Conservation (phyloP, 2,113 vertebrate genomes). For the Tautogolabrus adspersus region DNA sequence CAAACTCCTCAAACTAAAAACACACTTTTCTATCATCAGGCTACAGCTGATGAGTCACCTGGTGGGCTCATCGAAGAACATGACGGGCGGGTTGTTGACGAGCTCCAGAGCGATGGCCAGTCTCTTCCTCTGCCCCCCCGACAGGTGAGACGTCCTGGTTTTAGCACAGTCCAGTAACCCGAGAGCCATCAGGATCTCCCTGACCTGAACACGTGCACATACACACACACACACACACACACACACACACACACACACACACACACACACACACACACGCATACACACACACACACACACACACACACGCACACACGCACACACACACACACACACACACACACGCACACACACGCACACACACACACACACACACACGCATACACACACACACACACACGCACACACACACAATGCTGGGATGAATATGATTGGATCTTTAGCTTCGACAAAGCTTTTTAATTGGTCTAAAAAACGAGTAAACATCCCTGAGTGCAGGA, state of each 20-base stretch:
- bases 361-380: too few relatives aligned
- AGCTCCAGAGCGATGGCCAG: conserved; percentile 96
- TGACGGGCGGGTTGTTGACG: conserved; percentile 96
- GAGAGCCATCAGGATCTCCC: conserved; percentile 93
- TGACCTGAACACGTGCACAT: conserved; percentile 83
- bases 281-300: conserved; percentile 1
- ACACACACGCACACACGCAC: conserved; percentile 19
- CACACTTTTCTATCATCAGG: too few relatives aligned
- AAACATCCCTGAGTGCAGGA: too few relatives aligned
- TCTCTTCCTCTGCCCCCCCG: conserved; percentile 94
- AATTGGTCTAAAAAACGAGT: too few relatives aligned
- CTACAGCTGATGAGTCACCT: too few relatives aligned
- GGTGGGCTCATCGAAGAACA: conserved; percentile 99
- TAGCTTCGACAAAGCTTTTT: too few relatives aligned
- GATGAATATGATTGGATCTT: too few relatives aligned
- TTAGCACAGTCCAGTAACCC: conserved; percentile 91
- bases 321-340: conserved; percentile 1
- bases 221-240: not conserved
- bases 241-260: conserved; percentile 4
- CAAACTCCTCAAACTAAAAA: too few relatives aligned
- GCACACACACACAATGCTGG: too few relatives aligned
- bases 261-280: not conserved
- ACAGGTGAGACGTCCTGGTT: conserved; percentile 92
- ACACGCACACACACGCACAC: too few relatives aligned
- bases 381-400: too few relatives aligned